Evolutionary conservation across 2,888 invertebrate species (phyloP).

Genomic region (Lissocephala sabroskyi): DNA sequence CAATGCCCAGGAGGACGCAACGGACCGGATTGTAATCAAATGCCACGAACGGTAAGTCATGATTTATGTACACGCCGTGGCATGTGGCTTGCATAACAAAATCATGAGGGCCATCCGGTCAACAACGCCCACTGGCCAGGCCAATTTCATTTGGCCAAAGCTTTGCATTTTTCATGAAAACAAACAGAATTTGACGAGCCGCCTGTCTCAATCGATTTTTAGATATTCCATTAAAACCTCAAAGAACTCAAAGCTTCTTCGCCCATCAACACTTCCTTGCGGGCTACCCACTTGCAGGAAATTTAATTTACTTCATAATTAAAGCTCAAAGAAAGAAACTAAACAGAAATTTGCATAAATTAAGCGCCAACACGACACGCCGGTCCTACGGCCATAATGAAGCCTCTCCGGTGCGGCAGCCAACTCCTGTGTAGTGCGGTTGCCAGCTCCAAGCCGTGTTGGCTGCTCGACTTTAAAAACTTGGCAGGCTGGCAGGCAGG

Average conservation of each 20-base stretch:
- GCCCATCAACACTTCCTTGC: too few species aligned
- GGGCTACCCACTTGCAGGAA: too few species aligned
- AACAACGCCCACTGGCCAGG: neutral
- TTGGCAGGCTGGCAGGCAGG: too few species aligned
- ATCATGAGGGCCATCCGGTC: neutral
- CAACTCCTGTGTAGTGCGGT: too few species aligned
- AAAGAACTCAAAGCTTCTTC: too few species aligned
- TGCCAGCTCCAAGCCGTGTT: too few species aligned
- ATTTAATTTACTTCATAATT: slow-evolving; percentile 32
- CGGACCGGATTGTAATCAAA: slow-evolving; percentile 80
- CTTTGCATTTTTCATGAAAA: neutral
- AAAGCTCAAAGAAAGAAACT: slow-evolving; percentile 39
- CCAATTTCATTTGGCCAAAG: neutral
- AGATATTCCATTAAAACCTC: too few species aligned
- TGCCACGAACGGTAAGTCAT: slow-evolving; percentile 77
- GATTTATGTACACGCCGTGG: slow-evolving; percentile 58
- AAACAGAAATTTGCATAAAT: slow-evolving; percentile 64
- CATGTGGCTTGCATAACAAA: slow-evolving; percentile 2
- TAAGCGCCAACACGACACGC: slow-evolving; percentile 33
- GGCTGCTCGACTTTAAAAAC: too few species aligned
- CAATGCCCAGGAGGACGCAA: slow-evolving; percentile 82
- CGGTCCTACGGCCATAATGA: slow-evolving; percentile 42
- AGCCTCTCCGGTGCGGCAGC: slow-evolving; percentile 10
- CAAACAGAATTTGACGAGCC: too few species aligned
- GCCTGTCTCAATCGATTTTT: too few species aligned